phyloP scores from a whole-genome alignment of 2,797 vertebrate species.

The Arnoldichthys spilopterus region DNA sequence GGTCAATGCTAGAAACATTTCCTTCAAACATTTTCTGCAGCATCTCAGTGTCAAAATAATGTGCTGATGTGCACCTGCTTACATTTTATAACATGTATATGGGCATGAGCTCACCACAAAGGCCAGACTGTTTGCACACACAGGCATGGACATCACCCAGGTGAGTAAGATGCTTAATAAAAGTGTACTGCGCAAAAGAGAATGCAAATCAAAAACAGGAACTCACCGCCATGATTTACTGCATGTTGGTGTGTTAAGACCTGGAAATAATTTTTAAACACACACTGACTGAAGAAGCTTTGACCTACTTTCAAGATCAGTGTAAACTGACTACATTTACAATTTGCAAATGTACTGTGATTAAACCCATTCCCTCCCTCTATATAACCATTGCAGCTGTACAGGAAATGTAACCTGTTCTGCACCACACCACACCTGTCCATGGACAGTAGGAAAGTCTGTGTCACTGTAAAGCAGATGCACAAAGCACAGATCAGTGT shows the following conservation, averaged over 20 bases:
- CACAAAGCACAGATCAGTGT: not conserved
- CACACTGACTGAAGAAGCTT: not conserved
- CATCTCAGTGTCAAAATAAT: not conserved
- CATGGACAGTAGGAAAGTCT: not conserved
- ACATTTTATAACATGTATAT: constrained; percentile 14
- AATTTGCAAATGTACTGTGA: not conserved
- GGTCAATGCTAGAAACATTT: not conserved
- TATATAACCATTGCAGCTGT: not conserved
- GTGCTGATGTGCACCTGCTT: constrained; percentile 11
- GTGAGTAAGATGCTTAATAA: constrained; percentile 5
- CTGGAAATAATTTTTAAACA: not conserved
- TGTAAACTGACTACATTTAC: not conserved
- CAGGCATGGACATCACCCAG: constrained; percentile 1
- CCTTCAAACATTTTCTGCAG: not conserved
- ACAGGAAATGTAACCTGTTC: not conserved
- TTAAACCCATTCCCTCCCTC: not conserved
- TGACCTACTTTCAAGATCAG: constrained; percentile 6
- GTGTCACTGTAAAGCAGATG: not conserved
- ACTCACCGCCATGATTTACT: not conserved
- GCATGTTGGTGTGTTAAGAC: not conserved
- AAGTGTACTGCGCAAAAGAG: constrained; percentile 28
- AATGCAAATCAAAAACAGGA: constrained; percentile 33
- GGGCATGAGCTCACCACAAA: constrained; percentile 27
- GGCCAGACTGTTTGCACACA: constrained; percentile 16
- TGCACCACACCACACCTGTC: not conserved